Conservation (phyloP, 1,140 invertebrate species). For the Saxidomus purpurata region DNA sequence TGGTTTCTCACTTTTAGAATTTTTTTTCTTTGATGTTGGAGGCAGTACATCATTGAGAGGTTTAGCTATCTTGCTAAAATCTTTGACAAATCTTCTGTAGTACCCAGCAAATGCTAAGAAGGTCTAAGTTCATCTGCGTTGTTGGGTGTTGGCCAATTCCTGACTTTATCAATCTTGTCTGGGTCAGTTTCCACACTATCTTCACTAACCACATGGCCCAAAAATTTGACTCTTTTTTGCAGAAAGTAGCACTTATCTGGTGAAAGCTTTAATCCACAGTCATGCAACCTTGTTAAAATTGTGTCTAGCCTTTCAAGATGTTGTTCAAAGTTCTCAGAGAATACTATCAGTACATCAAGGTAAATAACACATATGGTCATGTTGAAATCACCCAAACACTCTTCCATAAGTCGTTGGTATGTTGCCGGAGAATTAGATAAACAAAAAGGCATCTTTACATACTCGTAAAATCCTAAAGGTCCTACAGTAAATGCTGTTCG, state of each 20-base stretch:
- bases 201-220: slow-evolving; percentile 22
- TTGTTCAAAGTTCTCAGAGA: background rate
- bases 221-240: background rate
- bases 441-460: background rate
- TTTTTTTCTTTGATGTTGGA: background rate
- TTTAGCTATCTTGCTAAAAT: slow-evolving; percentile 10
- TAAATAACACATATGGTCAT: slow-evolving; percentile 30
- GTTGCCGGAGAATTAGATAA: slow-evolving; percentile 3
- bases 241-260: slow-evolving; percentile 18
- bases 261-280: slow-evolving; percentile 2
- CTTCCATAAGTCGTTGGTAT: slow-evolving; percentile 12
- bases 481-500: slow-evolving; percentile 26
- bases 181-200: slow-evolving; percentile 20
- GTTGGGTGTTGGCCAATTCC: background rate
- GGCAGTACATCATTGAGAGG: slow-evolving; percentile 12
- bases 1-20: background rate
- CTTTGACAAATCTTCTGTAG: slow-evolving; percentile 8
- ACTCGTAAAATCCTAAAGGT: slow-evolving; percentile 33
- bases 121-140: slow-evolving; percentile 26
- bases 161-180: slow-evolving; percentile 30
- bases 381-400: slow-evolving; percentile 5
- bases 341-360: slow-evolving; percentile 5
- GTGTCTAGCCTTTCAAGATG: slow-evolving; percentile 18
- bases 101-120: slow-evolving; percentile 21
- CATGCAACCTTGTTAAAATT: background rate